These are phyloP conservation scores for Scotopteryx bipunctaria DNA, from an alignment of 2,888 invertebrate genomes.

Conservation along the genomic window DNA sequence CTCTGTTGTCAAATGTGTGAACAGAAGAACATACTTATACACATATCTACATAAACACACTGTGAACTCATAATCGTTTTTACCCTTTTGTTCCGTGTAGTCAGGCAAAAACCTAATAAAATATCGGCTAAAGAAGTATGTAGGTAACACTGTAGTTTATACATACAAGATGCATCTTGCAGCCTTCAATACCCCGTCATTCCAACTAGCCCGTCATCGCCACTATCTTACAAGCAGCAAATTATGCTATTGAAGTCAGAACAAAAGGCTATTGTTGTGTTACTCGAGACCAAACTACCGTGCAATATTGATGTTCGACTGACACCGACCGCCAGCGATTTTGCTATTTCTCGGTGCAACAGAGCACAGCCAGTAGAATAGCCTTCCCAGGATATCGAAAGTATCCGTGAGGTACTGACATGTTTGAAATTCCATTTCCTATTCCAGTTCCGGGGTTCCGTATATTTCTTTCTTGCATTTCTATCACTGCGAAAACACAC, in stretches of 20 bases:
- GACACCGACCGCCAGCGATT: constrained; percentile 40
- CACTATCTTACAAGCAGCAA: constrained; percentile 16
- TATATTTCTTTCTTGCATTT: no score
- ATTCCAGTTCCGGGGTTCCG: neutral
- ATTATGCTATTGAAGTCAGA: constrained; percentile 25
- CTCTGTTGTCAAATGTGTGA: no score
- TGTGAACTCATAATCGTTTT: no score
- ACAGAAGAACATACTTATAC: no score
- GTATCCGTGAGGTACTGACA: no score
- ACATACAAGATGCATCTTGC: neutral
- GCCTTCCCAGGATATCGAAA: neutral
- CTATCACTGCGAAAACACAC: no score
- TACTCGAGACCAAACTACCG: constrained; percentile 32
- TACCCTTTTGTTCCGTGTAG: no score
- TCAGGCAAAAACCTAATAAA: no score
- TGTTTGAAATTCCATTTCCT: neutral
- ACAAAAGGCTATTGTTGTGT: constrained; percentile 27
- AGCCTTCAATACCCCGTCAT: constrained; percentile 6
- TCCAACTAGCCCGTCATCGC: constrained; percentile 3
- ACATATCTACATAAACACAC: no score
- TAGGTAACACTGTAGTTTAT: neutral
- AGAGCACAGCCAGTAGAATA: constrained; percentile 1
- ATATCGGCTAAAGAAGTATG: no score
- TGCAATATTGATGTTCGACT: constrained; percentile 41
- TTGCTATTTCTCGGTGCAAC: constrained; percentile 41